Evolutionary conservation across 2,888 invertebrate species (phyloP), one percentile per base, ranked within the genome.

Genomic region (Cantharis rufa): DNA sequence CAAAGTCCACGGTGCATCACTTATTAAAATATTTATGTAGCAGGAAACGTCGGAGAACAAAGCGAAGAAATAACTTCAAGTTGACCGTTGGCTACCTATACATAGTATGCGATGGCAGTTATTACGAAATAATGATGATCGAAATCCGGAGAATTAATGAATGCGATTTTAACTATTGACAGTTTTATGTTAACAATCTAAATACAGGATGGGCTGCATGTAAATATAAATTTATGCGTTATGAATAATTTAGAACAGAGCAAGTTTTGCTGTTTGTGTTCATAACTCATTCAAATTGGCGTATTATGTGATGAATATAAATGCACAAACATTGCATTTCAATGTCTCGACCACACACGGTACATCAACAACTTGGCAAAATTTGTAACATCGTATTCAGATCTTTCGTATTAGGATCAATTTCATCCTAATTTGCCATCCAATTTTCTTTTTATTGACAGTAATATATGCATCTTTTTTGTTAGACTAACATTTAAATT

Each of bases 121-220:
- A 74, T 78, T 76, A 71, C 76, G 76, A 69, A 74, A 74, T 76
- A 76, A 74, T 68, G 76, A 74, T 70, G 78, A 73, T 70, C 64
- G 18, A 66, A 66, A 76, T 74, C 74, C 75, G 70, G 62, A 70
- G 75, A 75, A 79, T 82, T 84, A 86, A 86, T 86, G 85, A 86
- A 86, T 85, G 85, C 85, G 83, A 85, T 84, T 84, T 85, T 86
- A 86, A 85, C 83, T 83, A 85, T 84, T 85, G 86, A 86, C 86
- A 86, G 86, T 82, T 86, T 86, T 86, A 86, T 86, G 86, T 85
- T 85, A 85, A 85, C 85, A 85, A 86, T 86, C 86, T 84, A 84
- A 83, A 86, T 84, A 84, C 83, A 83, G 85, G 84, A 84, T 83
- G 81, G 82, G 82, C 82, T 80, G 82, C 83, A 83, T 85, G 84